phyloP scores from a whole-genome alignment of 2,888 invertebrate species.

The Tortricodes alternella region DNA sequence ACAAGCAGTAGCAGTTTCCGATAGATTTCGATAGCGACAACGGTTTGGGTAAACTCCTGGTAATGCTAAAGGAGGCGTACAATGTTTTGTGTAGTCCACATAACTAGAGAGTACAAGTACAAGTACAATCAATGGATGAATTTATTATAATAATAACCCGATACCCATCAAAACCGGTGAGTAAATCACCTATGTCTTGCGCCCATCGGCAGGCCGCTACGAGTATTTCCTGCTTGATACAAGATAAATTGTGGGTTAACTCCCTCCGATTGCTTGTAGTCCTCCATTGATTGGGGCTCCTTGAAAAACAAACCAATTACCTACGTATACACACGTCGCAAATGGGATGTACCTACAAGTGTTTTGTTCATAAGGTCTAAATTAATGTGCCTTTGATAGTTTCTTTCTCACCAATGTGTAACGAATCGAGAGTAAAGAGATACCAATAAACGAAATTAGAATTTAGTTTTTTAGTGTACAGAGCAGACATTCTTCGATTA shows the following conservation, averaged over 20 bases:
- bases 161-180: background rate
- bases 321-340: background rate
- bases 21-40: no score
- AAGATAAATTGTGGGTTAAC: slow-evolving; percentile 30
- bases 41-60: no score
- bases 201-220: background rate
- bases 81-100: no score
- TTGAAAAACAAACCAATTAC: slow-evolving; percentile 24
- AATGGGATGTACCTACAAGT: background rate
- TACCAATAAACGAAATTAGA: no score
- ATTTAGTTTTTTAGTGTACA: no score
- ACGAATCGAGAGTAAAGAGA: no score
- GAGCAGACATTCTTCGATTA: no score
- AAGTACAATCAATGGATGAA: no score
- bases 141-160: background rate
- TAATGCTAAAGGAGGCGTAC: no score
- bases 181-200: slow-evolving; percentile 5
- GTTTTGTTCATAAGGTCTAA: slow-evolving; percentile 1
- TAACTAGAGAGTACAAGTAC: no score
- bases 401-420: no score
- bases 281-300: slow-evolving; percentile 23
- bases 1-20: no score
- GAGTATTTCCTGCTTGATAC: slow-evolving; percentile 26
- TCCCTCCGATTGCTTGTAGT: slow-evolving; percentile 27
- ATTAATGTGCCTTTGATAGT: background rate